Conservation (phyloP, 2,888 invertebrate genomes). For the Nesidiocoris tenuis region DNA sequence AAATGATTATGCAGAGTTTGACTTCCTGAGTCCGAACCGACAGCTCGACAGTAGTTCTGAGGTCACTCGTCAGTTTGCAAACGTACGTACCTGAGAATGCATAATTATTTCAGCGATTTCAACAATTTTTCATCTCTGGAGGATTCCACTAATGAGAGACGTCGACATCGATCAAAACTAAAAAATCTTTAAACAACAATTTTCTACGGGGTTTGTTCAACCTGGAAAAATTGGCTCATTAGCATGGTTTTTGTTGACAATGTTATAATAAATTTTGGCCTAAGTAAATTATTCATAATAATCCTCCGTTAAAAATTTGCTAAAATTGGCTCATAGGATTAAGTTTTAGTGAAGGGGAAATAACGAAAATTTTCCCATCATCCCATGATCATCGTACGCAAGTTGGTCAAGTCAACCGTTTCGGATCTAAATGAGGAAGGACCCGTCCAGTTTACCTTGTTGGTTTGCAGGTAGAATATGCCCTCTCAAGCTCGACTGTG, state of each 20-base stretch:
- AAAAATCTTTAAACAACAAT: too few species aligned
- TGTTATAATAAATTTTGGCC: too few species aligned
- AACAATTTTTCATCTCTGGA: not conserved
- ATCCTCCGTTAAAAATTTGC: too few species aligned
- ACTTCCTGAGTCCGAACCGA: conserved; percentile 30
- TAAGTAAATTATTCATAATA: too few species aligned
- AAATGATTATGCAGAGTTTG: conserved; percentile 37
- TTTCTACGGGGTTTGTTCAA: too few species aligned
- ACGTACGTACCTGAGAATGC: not conserved
- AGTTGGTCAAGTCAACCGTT: not conserved
- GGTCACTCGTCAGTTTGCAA: conserved; percentile 5
- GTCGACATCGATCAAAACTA: too few species aligned
- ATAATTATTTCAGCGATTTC: not conserved
- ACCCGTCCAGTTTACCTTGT: not conserved
- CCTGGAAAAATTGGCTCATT: too few species aligned
- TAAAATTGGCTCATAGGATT: too few species aligned
- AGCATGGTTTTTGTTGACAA: too few species aligned
- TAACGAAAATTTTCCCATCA: too few species aligned
- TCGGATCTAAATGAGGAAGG: not conserved
- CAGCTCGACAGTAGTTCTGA: conserved; percentile 4
- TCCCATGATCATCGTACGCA: not conserved
- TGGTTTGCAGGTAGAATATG: not conserved
- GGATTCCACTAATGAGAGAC: too few species aligned
- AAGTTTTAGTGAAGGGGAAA: too few species aligned
- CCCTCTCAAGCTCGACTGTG: conserved; percentile 10